Evolutionary conservation across 2,113 vertebrate genomes (phyloP).

Genomic region (Coracopsis vasa): DNA sequence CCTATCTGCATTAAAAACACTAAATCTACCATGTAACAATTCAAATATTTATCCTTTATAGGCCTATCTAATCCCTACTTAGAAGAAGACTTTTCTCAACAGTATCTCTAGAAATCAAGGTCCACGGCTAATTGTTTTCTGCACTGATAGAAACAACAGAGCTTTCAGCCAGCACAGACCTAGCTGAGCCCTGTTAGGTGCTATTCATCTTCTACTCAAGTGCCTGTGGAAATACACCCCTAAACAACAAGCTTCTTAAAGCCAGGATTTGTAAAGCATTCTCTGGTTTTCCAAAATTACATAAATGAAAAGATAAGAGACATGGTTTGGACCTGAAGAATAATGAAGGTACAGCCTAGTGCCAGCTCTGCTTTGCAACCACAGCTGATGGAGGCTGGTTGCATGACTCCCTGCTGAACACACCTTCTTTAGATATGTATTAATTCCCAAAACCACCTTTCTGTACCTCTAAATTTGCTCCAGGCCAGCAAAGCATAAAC

Average conservation of each 20-base stretch:
- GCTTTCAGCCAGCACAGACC: neutral
- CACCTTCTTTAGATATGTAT: fast-evolving
- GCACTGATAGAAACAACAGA: neutral
- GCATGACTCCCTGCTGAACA: neutral
- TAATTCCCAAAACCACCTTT: neutral
- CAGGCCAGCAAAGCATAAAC: neutral
- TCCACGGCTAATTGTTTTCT: neutral
- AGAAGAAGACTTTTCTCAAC: neutral
- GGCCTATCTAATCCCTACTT: neutral
- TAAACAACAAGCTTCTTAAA: neutral
- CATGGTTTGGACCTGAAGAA: neutral
- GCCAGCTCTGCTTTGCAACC: neutral
- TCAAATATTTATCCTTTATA: neutral
- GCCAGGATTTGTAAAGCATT: neutral
- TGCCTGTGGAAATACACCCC: fast-evolving
- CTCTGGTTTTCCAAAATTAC: neutral
- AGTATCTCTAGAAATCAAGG: neutral
- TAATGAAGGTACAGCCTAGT: neutral
- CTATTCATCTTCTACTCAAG: neutral
- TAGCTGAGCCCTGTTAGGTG: neutral
- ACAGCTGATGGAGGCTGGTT: neutral
- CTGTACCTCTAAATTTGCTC: neutral
- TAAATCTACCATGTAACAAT: neutral
- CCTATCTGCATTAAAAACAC: neutral
- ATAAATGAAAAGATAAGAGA: neutral